Evolutionary conservation across 2,888 invertebrate species (phyloP), one percentile per base, ranked within the genome.

Genomic region (Eudasyphora cyanicolor): DNA sequence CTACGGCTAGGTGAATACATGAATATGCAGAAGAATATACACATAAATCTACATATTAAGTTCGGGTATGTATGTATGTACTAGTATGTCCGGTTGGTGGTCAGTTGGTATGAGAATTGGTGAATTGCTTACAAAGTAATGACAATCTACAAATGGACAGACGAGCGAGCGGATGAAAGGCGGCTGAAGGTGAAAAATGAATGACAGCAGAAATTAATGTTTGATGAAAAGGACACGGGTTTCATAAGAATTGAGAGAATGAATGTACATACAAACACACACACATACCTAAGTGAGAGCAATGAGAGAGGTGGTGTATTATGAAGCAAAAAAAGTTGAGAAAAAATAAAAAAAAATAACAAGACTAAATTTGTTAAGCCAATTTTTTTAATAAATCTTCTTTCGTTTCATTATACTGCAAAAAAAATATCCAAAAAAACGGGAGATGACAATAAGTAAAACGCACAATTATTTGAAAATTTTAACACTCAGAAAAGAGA

Each of bases 401-500:
- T 24, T 24, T 57, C n/a, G n/a, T 45, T 45, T 2, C 12, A 12
- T 45, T n/a, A n/a, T 3, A 45, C 1, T n/a, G 45, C 14, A n/a
- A 1, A 45, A 45, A 45, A 1, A n/a, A n/a, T n/a, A 45, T n/a
- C n/a, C n/a, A n/a, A 35, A 45, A 45, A 24, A 57, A 57, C 12
- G 12, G 27, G 21, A 24, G 12, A 21, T 10, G 45, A 12, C 57
- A 2, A 12, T 19, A 54, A 45, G n/a, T 24, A 51, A 74, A 42
- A 71, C 45, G 45, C 2, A 60, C 29, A 24, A 60, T 38, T 45
- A 60, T 45, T 54, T 45, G 24, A 62, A 32, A 45, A 45, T n/a
- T 45, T 45, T n/a, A 76, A n/a, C n/a, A 78, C 80, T 81, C 62
- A 80, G 49, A n/a, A n/a, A n/a, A 69, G n/a, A 27, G 19, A 38